Evolutionary conservation across 2,797 vertebrate species (phyloP).

Genomic region (Amblyopsis hoosieri): DNA sequence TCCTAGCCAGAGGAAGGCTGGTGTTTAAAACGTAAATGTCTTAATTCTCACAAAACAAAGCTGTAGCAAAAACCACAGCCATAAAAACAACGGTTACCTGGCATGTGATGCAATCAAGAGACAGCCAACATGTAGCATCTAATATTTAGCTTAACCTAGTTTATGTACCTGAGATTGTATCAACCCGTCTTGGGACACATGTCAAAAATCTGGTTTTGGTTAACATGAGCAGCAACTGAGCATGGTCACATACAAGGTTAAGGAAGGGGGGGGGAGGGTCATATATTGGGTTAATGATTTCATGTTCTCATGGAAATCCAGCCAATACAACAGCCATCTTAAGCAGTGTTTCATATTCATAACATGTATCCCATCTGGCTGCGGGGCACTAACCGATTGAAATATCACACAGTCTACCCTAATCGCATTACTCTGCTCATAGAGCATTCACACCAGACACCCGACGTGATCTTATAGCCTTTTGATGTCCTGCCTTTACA

Average conservation of each 20-base stretch:
- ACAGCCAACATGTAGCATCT: too few species aligned
- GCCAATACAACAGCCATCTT: slow-evolving; percentile 43
- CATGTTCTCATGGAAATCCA: slow-evolving; percentile 42
- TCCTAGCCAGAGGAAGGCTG: too few species aligned
- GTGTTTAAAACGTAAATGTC: too few species aligned
- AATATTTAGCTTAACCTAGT: too few species aligned
- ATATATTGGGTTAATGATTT: slow-evolving; percentile 25
- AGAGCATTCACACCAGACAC: slow-evolving; percentile 50
- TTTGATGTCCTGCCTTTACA: slow-evolving; percentile 49
- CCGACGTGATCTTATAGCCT: slow-evolving; percentile 45
- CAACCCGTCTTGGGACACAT: too few species aligned
- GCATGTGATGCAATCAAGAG: too few species aligned
- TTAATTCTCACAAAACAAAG: too few species aligned
- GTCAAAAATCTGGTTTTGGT: not conserved
- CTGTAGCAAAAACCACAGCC: too few species aligned
- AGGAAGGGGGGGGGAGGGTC: not conserved
- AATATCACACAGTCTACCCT: slow-evolving; percentile 73
- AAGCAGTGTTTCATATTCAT: slow-evolving; percentile 66
- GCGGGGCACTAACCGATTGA: slow-evolving; percentile 66
- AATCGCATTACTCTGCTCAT: slow-evolving; percentile 71
- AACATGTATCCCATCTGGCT: slow-evolving; percentile 63
- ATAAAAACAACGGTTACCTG: too few species aligned
- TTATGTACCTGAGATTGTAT: too few species aligned
- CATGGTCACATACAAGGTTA: slow-evolving; percentile 19
- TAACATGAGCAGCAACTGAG: not conserved